Conservation (phyloP, 2,113 vertebrate genomes). For the Thamnaconus septentrionalis region DNA sequence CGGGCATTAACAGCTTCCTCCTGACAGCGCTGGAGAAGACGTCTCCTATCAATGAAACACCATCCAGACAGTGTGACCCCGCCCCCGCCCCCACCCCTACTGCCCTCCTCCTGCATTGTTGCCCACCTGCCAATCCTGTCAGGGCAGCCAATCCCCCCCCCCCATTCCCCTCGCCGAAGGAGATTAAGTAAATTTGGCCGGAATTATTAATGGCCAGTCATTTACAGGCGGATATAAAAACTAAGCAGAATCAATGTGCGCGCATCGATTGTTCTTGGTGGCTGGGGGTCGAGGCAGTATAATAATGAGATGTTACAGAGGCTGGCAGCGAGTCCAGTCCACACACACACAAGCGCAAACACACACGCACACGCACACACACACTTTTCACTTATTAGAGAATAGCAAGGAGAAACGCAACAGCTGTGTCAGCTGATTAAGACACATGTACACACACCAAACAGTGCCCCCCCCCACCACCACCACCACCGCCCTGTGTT, state of each 20-base stretch:
- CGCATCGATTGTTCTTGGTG: slow-evolving; percentile 78
- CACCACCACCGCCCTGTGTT: no score
- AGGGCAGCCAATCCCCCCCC: slow-evolving; percentile 48
- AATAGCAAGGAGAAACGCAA: slow-evolving; percentile 39
- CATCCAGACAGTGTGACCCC: slow-evolving; percentile 27
- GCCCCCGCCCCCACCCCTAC: slow-evolving; percentile 26
- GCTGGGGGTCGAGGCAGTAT: slow-evolving; percentile 74
- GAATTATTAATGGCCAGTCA: slow-evolving; percentile 79
- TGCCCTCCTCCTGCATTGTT: slow-evolving; percentile 45
- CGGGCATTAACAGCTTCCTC: slow-evolving; percentile 44
- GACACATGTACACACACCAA: slow-evolving; percentile 41
- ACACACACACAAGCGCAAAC: slow-evolving; percentile 22
- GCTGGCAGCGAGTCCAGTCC: slow-evolving; percentile 48
- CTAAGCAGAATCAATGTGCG: slow-evolving; percentile 78
- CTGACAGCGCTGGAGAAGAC: slow-evolving; percentile 41
- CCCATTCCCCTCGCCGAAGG: slow-evolving; percentile 40
- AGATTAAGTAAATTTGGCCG: slow-evolving; percentile 78
- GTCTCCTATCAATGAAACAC: slow-evolving; percentile 44
- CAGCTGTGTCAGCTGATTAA: slow-evolving; percentile 56
- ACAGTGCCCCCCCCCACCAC: slow-evolving; percentile 19
- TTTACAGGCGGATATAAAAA: slow-evolving; percentile 79
- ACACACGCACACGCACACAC: slow-evolving; percentile 4
- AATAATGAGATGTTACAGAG: slow-evolving; percentile 77
- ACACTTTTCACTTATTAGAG: slow-evolving; percentile 43
- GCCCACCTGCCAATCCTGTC: slow-evolving; percentile 61